Evolutionary conservation across 2,888 invertebrate species (phyloP), one percentile per base, ranked within the genome.

Genomic region (Leptarthrus brevirostris): DNA sequence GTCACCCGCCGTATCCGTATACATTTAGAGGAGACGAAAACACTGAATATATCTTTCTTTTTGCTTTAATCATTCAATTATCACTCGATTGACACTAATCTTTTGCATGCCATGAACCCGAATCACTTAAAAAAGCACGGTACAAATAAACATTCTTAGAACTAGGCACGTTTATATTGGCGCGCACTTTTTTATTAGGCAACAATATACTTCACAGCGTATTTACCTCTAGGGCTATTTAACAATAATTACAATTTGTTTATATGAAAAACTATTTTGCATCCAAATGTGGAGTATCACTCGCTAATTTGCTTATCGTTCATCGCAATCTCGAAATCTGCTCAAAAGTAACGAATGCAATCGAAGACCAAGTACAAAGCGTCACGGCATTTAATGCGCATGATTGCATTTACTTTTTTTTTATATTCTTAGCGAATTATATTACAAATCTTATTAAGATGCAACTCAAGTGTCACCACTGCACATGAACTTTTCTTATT

Each of bases 1-100:
- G 82, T 85, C 85, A 80, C 85, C 84, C 79, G 83, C 83, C 80
- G 84, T 85, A 84, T 85, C 85, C 84, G 84, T 84, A 85, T 85
- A 85, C 85, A 85, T 85, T 84, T 83, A 84, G 73, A 77, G 75
- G 47, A 61, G 34, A 70, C 56, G 34, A 69, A 34, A 69, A 14
- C 69, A 69, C 69, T 69, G 36, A 69, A 69, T 69, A 52, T 66
- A 40, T 18, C 30, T 69, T 69, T 56, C 22, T 54, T 54, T 54
- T 53, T 40, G 14, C 36, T 66, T 52, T 24, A 34, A 24, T 30
- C 40, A 18, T 53, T 24, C 49, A 40, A 71, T 56, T 72, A 72
- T 52, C 69, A 69, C 69, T 69, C n/a, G 30, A 16, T 26, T 18
- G 20, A 52, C 69, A 69, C 49, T 52, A 18, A 52, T 69, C 30